Evolutionary conservation across 92 coral and sea anemone species (phyloP).

Genomic region (Palythoa grandis): DNA sequence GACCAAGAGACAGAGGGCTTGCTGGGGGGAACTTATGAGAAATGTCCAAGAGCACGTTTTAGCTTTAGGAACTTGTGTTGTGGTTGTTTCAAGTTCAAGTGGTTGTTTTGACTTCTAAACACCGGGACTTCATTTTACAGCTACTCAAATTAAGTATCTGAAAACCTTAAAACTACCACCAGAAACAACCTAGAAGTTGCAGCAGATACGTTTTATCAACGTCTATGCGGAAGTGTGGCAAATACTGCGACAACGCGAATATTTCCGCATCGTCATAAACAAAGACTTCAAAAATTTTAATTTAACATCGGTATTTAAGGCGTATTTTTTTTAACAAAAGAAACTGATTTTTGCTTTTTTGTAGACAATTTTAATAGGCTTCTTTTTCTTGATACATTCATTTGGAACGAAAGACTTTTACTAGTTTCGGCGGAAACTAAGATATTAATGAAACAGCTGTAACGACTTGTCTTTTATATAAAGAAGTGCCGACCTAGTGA

Average conservation of each 20-base stretch:
- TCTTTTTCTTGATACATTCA: too few species aligned
- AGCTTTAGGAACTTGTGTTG: not conserved
- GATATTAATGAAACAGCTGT: too few species aligned
- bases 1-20: slow-evolving; percentile 39
- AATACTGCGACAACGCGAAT: not conserved
- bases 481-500: too few species aligned
- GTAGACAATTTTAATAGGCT: too few species aligned
- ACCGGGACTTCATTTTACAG: not conserved
- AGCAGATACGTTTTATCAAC: not conserved
- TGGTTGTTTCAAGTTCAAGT: slow-evolving; percentile 6
- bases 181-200: not conserved
- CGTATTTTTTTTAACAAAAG: too few species aligned
- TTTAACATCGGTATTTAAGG: not conserved
- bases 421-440: too few species aligned
- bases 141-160: not conserved
- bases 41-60: not conserved
- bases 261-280: not conserved
- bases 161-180: not conserved
- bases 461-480: too few species aligned
- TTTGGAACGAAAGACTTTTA: too few species aligned
- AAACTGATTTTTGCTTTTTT: too few species aligned
- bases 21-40: slow-evolving; percentile 47
- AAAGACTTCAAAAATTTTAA: not conserved
- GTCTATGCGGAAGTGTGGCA: not conserved
- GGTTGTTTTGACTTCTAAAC: slow-evolving; percentile 2